Percentiles rank a stretch among this genome's conserved stretches.
phyloP scores from a whole-genome alignment of 2,797 vertebrate genomes.

The Martes flavigula region DNA sequence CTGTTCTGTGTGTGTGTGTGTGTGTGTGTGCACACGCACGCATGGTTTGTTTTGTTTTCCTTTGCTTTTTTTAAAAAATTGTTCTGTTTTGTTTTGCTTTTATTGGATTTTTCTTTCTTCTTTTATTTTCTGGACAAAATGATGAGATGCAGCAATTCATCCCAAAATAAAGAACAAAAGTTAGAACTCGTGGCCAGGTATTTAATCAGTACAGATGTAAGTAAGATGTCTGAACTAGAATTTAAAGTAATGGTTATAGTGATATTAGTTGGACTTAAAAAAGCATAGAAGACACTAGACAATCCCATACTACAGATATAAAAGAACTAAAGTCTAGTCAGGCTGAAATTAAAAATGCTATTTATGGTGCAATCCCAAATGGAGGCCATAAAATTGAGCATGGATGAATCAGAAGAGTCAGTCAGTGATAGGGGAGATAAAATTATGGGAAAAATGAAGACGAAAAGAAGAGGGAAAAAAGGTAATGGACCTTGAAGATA shows the following conservation, averaged over 20 bases:
- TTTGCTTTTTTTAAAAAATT: not conserved
- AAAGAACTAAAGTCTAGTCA: not conserved
- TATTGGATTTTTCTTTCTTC: not conserved
- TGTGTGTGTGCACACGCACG: no score
- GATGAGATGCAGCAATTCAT: not conserved
- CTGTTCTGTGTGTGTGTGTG: not conserved
- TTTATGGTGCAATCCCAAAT: not conserved
- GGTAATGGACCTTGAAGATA: not conserved
- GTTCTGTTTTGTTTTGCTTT: not conserved
- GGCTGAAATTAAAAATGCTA: not conserved
- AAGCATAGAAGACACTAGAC: not conserved
- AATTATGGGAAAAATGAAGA: not conserved
- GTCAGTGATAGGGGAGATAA: not conserved
- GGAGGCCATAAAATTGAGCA: not conserved
- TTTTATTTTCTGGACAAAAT: not conserved
- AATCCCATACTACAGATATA: not conserved
- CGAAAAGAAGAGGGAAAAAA: not conserved
- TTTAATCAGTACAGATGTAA: not conserved
- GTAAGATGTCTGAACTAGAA: not conserved
- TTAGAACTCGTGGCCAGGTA: not conserved
- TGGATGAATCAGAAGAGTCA: not conserved
- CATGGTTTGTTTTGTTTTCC: not conserved
- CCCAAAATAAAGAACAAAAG: not conserved
- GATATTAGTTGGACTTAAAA: not conserved
- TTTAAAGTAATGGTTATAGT: not conserved